Percentiles rank a stretch among this genome's conserved stretches.
These are phyloP conservation scores for Drosophila nebulosa DNA, from an alignment of 1,140 invertebrate genomes.

Conservation along the genomic window DNA sequence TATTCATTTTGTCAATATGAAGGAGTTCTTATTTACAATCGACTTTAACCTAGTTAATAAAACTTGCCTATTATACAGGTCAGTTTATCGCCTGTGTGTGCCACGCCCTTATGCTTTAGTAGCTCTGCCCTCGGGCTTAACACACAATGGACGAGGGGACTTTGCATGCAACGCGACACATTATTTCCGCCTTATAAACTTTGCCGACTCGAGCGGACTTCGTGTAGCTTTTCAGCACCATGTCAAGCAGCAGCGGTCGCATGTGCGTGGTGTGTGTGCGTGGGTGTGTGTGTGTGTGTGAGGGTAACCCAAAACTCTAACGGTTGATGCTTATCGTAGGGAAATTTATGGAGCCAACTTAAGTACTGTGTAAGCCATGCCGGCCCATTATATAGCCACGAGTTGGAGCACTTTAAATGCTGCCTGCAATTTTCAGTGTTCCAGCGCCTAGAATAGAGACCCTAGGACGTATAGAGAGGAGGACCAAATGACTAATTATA, in stretches of 20 bases:
- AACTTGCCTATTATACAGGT: slow-evolving; percentile 38
- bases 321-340: slow-evolving; percentile 63
- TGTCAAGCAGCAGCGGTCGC: slow-evolving; percentile 5
- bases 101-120: neutral
- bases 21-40: slow-evolving; percentile 4
- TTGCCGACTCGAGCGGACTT: slow-evolving; percentile 28
- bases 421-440: neutral
- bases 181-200: slow-evolving; percentile 76
- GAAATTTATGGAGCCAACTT: slow-evolving; percentile 57
- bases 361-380: slow-evolving; percentile 59
- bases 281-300: neutral
- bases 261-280: slow-evolving; percentile 3
- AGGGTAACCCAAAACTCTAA: slow-evolving; percentile 27
- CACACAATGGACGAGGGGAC: neutral
- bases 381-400: slow-evolving; percentile 31
- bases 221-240: slow-evolving; percentile 44
- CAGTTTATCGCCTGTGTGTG: slow-evolving; percentile 40
- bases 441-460: slow-evolving; percentile 8
- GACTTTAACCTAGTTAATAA: slow-evolving; percentile 38
- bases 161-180: slow-evolving; percentile 67
- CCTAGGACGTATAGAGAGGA: too few species aligned
- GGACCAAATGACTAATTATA: slow-evolving; percentile 65
- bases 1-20: too few species aligned
- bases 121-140: neutral
- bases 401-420: slow-evolving; percentile 23